A percentile compares a stretch with the other conserved stretches of the same genome.
Evolutionary conservation across 2,888 invertebrate genomes (phyloP).

Genomic region (Molanna angustata): DNA sequence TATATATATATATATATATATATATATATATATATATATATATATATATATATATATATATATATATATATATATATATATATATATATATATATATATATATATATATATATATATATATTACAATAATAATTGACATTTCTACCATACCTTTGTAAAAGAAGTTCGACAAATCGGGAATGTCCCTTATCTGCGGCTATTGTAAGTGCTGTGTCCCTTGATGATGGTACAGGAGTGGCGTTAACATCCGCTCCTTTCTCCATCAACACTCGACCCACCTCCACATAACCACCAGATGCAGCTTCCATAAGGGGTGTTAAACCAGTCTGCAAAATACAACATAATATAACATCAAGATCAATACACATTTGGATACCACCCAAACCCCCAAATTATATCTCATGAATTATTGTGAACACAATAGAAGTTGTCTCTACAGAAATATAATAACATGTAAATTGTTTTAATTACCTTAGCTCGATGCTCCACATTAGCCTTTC

Average conservation of each 20-base stretch:
- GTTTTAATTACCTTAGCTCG: conserved; percentile 82
- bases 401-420: no score
- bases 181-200: conserved; percentile 99
- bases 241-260: conserved; percentile 98
- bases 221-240: conserved; percentile 96
- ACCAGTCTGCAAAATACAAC: conserved; percentile 66
- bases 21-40: no score
- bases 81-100: no score
- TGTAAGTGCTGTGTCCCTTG: conserved; percentile 96
- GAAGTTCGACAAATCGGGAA: conserved; percentile 84
- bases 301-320: conserved; percentile 99
- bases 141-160: conserved; percentile 60
- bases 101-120: no score
- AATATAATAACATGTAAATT: no score
- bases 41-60: no score
- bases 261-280: conserved; percentile 92
- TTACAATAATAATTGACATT: no score
- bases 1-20: no score
- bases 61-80: no score
- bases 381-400: no score
- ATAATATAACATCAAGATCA: background rate
- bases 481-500: conserved; percentile 98
- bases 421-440: no score
- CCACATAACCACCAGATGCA: conserved; percentile 98
- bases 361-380: no score